These are phyloP conservation scores for Ormia ochracea DNA, from an alignment of 2,888 invertebrate genomes.

Conservation along the genomic window DNA sequence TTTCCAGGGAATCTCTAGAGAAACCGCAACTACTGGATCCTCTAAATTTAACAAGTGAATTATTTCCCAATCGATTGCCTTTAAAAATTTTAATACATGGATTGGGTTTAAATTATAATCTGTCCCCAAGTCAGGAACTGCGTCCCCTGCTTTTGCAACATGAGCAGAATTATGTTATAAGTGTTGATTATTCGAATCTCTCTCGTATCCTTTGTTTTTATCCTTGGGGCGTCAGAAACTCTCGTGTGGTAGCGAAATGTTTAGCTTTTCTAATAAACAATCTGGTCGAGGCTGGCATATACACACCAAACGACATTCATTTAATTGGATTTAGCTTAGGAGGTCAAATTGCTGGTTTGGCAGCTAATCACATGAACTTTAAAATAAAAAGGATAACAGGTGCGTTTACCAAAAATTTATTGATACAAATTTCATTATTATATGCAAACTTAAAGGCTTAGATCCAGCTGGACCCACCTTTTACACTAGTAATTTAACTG, in stretches of 20 bases:
- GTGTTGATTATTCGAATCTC: slow-evolving; percentile 81
- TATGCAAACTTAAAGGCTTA: slow-evolving; percentile 76
- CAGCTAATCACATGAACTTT: slow-evolving; percentile 78
- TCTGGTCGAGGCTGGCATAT: slow-evolving; percentile 76
- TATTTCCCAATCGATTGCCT: slow-evolving; percentile 70
- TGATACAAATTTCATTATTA: too few species aligned
- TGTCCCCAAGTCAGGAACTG: slow-evolving; percentile 80
- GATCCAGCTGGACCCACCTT: slow-evolving; percentile 83
- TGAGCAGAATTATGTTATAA: slow-evolving; percentile 80
- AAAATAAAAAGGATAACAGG: slow-evolving; percentile 79
- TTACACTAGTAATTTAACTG: slow-evolving; percentile 75
- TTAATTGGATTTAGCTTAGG: slow-evolving; percentile 83
- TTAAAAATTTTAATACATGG: slow-evolving; percentile 82
- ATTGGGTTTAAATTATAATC: slow-evolving; percentile 80
- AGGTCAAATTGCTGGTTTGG: slow-evolving; percentile 80
- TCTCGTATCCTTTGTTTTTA: slow-evolving; percentile 80
- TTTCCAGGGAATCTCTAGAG: slow-evolving; percentile 65
- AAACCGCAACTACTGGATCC: slow-evolving; percentile 77
- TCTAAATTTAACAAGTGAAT: slow-evolving; percentile 46
- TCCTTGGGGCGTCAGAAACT: slow-evolving; percentile 79
- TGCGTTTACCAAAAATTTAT: too few species aligned
- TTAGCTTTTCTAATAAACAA: slow-evolving; percentile 79
- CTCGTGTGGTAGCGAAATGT: slow-evolving; percentile 80
- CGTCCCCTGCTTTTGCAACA: slow-evolving; percentile 80
- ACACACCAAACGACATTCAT: slow-evolving; percentile 78